phyloP scores from a whole-genome alignment of 2,888 invertebrate species.

The Pristionchus fissidentatus region DNA sequence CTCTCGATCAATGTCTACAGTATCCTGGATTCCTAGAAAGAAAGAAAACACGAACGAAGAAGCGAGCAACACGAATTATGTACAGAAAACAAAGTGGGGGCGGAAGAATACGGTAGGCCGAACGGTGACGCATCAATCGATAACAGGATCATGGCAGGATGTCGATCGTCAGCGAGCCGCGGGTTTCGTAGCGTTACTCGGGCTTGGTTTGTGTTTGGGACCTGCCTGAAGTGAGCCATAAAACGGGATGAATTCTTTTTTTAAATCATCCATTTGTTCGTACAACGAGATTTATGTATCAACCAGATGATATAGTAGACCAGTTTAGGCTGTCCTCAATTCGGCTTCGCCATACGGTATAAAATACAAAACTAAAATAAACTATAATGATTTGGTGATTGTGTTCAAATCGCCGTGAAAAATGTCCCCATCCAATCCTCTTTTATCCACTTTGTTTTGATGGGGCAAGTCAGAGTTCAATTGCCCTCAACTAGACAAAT shows the following conservation, averaged over 20 bases:
- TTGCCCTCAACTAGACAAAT: no score
- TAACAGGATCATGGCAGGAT: slow-evolving; percentile 26
- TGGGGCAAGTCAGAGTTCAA: no score
- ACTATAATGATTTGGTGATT: no score
- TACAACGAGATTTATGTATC: no score
- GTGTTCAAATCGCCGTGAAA: no score
- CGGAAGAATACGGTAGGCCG: neutral
- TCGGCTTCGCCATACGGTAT: no score
- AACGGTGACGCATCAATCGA: neutral
- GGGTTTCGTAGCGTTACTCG: neutral
- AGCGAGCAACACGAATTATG: slow-evolving; percentile 35
- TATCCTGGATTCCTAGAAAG: slow-evolving; percentile 35
- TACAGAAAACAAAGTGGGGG: slow-evolving; percentile 29
- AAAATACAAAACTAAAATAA: no score
- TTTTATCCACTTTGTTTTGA: no score
- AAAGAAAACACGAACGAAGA: neutral
- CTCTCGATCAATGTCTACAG: neutral
- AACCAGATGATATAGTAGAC: no score
- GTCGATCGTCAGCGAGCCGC: no score
- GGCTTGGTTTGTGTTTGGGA: slow-evolving; percentile 5
- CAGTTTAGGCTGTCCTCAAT: no score
- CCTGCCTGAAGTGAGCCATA: slow-evolving; percentile 16
- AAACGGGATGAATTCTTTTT: neutral
- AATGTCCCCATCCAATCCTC: no score
- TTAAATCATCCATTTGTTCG: neutral